Base-by-base conservation (phyloP, 2,888 invertebrate genomes). In the Panopea generosa region DNA sequence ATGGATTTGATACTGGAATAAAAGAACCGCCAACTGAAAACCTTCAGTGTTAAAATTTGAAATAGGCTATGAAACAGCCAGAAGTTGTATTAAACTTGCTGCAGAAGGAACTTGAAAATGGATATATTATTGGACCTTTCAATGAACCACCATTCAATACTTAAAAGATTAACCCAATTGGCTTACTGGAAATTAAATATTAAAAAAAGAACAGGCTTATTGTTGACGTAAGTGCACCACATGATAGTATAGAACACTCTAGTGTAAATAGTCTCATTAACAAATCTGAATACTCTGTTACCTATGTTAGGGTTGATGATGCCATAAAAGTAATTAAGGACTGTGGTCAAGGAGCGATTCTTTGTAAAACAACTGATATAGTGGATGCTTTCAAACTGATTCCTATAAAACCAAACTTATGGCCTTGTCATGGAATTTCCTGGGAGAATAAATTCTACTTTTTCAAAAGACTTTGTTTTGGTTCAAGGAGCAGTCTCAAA, bases 201-300 rank as follows among this genome's bases (percentile, higher is more conserved):
- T 75, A 69, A 11, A 65, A 60, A 14, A 77, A 76, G 45, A 40
- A 75, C 49, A 43, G 80, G 3, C 43, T 84, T 0, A 84, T 80
- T 7, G 56, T 82, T 2, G 84, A 84, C 53, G 16, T 80, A 2
- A 82, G 77, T 9, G 56, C 80, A 2, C 80, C 82, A 16, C 84
- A 80, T 57, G 55, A 81, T 16, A 52, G 68, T 49, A 18, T 18
- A n/a, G n/a, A n/a, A n/a, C n/a, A n/a, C n/a, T n/a, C n/a, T n/a
- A 83, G 82, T 27, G 56, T 83, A 3, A 83, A 77, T 29, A 59
- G 70, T 14, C 24, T 83, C 18, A 83, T 83, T 22, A 63, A 69
- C 49, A 79, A 82, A 71, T 66, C 77, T 16, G 16, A 50, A 9
- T 75, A 63, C 45, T 61, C 62, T 11, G 47, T 78, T 27, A 45